Conservation (phyloP, 2,797 vertebrate genomes). For the Diglossa cyanea region DNA sequence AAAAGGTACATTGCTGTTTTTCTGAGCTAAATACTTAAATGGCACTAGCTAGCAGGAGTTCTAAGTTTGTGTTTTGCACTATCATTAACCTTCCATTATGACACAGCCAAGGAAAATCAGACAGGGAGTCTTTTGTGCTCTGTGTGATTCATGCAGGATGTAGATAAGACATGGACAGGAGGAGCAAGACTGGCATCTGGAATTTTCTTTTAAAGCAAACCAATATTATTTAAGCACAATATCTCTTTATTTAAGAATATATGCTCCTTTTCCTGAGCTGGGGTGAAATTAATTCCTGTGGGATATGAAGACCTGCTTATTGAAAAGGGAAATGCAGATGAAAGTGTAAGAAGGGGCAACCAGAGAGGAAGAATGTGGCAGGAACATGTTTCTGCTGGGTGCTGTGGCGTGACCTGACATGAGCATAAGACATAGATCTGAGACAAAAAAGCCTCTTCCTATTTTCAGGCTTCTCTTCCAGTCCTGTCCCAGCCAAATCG, state of each 20-base stretch:
- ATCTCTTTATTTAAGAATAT: background rate
- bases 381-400: background rate
- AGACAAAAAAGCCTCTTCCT: background rate
- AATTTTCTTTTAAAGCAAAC: background rate
- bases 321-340: background rate
- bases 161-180: background rate
- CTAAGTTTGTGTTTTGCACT: background rate
- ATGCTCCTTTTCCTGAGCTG: background rate
- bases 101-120: background rate
- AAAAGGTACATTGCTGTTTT: background rate
- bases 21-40: background rate
- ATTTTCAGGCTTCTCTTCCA: background rate
- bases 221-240: background rate
- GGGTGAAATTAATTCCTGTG: background rate
- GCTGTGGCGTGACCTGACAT: rapidly evolving
- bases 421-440: background rate
- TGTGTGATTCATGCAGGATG: conserved; percentile 12
- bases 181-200: background rate
- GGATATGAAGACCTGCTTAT: background rate
- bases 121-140: conserved; percentile 13
- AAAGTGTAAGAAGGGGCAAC: background rate
- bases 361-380: background rate
- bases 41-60: background rate
- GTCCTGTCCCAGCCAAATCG: background rate
- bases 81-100: conserved; percentile 34